A percentile compares a stretch with the other conserved stretches of the same genome.
Conservation (phyloP, 1,140 invertebrate species). For the Drosophila repletoides region DNA sequence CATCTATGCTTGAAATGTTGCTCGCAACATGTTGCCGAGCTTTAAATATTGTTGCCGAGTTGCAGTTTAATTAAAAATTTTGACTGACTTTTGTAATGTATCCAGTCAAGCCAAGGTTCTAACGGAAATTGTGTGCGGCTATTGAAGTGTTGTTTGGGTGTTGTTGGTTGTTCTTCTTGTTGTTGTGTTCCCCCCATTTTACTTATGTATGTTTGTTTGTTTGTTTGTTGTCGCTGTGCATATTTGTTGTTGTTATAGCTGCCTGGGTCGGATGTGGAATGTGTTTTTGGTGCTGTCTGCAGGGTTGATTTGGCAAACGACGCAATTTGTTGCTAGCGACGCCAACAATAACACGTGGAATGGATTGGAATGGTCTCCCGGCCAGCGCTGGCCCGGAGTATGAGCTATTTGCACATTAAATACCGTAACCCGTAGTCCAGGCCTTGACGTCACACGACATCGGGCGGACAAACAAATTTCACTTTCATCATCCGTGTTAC, state of each 20-base stretch:
- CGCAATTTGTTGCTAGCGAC: slow-evolving; percentile 63
- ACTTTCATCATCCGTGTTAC: slow-evolving; percentile 47
- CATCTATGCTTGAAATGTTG: too few relatives aligned
- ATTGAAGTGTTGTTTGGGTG: slow-evolving; percentile 65
- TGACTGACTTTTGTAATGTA: slow-evolving; percentile 29
- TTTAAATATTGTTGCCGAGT: slow-evolving; percentile 27
- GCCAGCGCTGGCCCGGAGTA: slow-evolving; percentile 23
- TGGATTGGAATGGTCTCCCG: slow-evolving; percentile 4
- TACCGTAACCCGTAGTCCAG: slow-evolving; percentile 48
- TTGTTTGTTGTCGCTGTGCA: slow-evolving; percentile 62
- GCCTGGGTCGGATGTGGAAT: slow-evolving; percentile 13
- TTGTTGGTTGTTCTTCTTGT: background rate
- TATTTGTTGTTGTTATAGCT: slow-evolving; percentile 35
- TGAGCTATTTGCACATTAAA: slow-evolving; percentile 79
- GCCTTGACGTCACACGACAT: slow-evolving; percentile 48
- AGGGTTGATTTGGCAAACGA: slow-evolving; percentile 77
- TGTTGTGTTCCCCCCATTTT: slow-evolving; percentile 43
- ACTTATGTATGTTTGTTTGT: slow-evolving; percentile 3
- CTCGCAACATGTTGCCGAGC: slow-evolving; percentile 59
- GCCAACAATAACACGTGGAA: slow-evolving; percentile 35
- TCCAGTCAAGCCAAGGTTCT: slow-evolving; percentile 15
- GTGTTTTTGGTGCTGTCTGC: slow-evolving; percentile 46
- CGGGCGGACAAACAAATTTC: slow-evolving; percentile 65
- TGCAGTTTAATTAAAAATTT: slow-evolving; percentile 75
- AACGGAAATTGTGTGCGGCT: slow-evolving; percentile 73